These are phyloP conservation scores for Ischnura elegans DNA, from an alignment of 2,888 invertebrate species.

Conservation along the genomic window DNA sequence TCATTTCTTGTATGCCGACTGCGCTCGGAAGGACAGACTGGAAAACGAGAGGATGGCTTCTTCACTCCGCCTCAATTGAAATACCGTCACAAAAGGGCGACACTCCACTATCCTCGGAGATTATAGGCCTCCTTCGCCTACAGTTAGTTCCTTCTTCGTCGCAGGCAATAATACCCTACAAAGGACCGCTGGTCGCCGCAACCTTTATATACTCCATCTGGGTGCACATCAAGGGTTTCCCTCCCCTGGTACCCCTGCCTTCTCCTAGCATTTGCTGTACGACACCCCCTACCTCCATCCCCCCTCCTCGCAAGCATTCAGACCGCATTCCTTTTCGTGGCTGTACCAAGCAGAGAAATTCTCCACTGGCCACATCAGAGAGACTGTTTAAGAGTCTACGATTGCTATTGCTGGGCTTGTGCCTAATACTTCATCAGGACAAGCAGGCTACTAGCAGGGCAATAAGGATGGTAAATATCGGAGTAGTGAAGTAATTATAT, in stretches of 20 bases:
- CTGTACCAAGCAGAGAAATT: not conserved
- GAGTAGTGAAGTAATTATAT: no score
- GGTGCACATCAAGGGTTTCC: constrained; percentile 48
- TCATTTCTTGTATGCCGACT: constrained; percentile 74
- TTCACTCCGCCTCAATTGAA: constrained; percentile 26
- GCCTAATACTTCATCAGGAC: no score
- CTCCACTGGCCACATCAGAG: not conserved
- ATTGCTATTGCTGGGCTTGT: not conserved
- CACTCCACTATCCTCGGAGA: constrained; percentile 45
- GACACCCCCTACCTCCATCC: not conserved
- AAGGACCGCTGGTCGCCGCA: not conserved
- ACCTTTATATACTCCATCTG: constrained; percentile 46
- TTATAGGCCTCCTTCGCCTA: constrained; percentile 52
- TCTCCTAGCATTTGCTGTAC: not conserved
- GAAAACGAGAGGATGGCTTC: constrained; percentile 46
- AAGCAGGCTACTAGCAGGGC: no score
- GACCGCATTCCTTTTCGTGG: not conserved
- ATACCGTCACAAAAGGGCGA: constrained; percentile 39
- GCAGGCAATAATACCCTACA: constrained; percentile 54
- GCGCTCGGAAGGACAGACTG: constrained; percentile 33
- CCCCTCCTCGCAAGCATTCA: constrained; percentile 7
- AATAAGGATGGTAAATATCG: no score
- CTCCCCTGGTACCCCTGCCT: not conserved
- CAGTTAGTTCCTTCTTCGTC: constrained; percentile 49
- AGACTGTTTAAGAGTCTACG: not conserved